A percentile compares a stretch with the other conserved stretches of the same genome.
phyloP scores from a whole-genome alignment of 2,797 vertebrate genomes.

The Hydrophis major region DNA sequence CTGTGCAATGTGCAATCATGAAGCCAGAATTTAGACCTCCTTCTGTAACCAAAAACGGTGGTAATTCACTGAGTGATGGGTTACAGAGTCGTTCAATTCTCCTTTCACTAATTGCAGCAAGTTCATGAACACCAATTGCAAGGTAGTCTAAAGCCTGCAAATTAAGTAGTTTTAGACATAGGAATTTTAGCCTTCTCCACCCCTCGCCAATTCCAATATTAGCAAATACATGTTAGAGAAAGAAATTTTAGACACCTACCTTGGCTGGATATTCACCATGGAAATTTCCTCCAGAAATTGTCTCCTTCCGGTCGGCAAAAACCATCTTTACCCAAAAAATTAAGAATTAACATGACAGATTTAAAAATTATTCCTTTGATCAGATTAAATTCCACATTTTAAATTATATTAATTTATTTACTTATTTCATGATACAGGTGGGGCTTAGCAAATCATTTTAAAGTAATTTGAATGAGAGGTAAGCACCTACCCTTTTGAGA shows the following conservation, averaged over 20 bases:
- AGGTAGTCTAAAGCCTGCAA: slow-evolving; percentile 92
- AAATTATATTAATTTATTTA: neutral
- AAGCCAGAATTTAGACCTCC: slow-evolving; percentile 98
- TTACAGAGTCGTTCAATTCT: slow-evolving; percentile 95
- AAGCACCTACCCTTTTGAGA: neutral
- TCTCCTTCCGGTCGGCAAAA: slow-evolving; percentile 93
- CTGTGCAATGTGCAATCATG: slow-evolving; percentile 98
- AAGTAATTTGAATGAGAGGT: neutral
- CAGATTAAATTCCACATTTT: neutral
- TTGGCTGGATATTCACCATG: slow-evolving; percentile 99
- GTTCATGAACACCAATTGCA: slow-evolving; percentile 92
- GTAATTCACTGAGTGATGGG: slow-evolving; percentile 92
- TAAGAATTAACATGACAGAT: slow-evolving; percentile 61
- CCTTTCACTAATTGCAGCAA: slow-evolving; percentile 94
- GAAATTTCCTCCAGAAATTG: slow-evolving; percentile 98
- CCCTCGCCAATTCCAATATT: neutral
- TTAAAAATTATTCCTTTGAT: neutral
- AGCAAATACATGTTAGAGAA: neutral
- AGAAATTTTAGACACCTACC: slow-evolving; percentile 68
- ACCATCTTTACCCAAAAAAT: slow-evolving; percentile 85
- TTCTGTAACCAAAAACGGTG: slow-evolving; percentile 95
- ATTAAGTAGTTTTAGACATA: slow-evolving; percentile 17
- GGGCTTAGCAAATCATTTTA: neutral
- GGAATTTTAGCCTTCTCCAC: neutral
- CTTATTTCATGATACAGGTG: neutral